phyloP scores from a whole-genome alignment of 2,888 invertebrate species.

The Tridacna crocea region DNA sequence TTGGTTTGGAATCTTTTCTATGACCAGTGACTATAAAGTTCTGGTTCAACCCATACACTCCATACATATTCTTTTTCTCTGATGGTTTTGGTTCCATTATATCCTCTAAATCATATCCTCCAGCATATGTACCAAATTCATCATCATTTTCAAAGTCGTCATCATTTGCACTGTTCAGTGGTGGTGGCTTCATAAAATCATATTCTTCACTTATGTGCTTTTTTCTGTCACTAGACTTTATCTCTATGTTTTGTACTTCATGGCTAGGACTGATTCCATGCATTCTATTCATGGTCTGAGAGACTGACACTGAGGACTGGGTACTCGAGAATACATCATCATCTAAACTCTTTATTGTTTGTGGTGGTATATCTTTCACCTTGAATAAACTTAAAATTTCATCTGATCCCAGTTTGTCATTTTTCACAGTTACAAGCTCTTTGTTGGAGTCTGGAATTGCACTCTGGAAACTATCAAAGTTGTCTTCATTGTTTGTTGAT shows the following conservation, averaged over 20 bases:
- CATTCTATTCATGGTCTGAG: constrained; percentile 38
- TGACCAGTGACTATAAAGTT: constrained; percentile 48
- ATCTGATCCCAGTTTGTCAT: constrained; percentile 67
- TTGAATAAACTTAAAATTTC: constrained; percentile 77
- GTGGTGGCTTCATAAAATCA: constrained; percentile 72
- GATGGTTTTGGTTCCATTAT: constrained; percentile 58
- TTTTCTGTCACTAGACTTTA: constrained; percentile 17
- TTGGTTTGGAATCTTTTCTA: constrained; percentile 29
- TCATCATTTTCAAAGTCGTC: constrained; percentile 71
- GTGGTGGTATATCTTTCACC: constrained; percentile 66
- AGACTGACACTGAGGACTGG: constrained; percentile 14
- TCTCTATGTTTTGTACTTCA: constrained; percentile 14
- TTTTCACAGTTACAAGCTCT: constrained; percentile 64
- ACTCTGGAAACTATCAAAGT: constrained; percentile 1
- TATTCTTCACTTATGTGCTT: constrained; percentile 64
- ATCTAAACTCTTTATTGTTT: constrained; percentile 43
- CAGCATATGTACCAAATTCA: constrained; percentile 69
- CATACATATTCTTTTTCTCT: constrained; percentile 60
- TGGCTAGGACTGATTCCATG: constrained; percentile 39
- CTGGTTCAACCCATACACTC: constrained; percentile 60
- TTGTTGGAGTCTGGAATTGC: constrained; percentile 24
- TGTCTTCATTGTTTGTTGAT: constrained; percentile 14
- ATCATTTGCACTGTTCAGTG: constrained; percentile 70
- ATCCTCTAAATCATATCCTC: constrained; percentile 76
- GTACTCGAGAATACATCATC: constrained; percentile 36